phyloP scores from a whole-genome alignment of 2,113 vertebrate genomes.

The Brevimyrus niger region DNA sequence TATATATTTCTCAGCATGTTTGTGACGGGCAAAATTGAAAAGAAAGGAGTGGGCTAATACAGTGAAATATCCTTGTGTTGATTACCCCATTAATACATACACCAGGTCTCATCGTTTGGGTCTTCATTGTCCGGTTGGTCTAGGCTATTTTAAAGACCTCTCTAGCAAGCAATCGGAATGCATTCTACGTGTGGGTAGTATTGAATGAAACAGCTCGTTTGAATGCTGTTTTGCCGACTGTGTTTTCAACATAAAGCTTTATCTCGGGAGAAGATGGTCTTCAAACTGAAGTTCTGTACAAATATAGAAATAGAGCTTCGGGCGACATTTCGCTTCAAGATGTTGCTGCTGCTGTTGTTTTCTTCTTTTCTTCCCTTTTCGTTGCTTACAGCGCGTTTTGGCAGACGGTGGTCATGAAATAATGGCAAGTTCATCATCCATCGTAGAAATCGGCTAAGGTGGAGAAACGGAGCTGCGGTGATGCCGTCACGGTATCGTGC shows the following conservation, averaged over 20 bases:
- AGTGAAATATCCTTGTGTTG: conserved; percentile 58
- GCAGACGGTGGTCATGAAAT: conserved; percentile 52
- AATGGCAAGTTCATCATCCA: conserved; percentile 60
- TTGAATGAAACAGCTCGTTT: conserved; percentile 67
- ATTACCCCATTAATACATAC: conserved; percentile 48
- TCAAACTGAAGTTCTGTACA: conserved; percentile 60
- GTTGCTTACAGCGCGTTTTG: conserved; percentile 55
- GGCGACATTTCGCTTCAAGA: conserved; percentile 53
- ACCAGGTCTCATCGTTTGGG: conserved; percentile 45
- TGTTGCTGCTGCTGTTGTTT: conserved; percentile 35
- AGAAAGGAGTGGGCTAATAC: conserved; percentile 48
- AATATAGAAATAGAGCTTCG: conserved; percentile 54
- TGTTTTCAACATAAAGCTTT: conserved; percentile 49
- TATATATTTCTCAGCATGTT: conserved; percentile 33
- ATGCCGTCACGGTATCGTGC: conserved; percentile 51
- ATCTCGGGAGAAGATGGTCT: conserved; percentile 27
- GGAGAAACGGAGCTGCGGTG: conserved; percentile 47
- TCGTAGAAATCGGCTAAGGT: conserved; percentile 50
- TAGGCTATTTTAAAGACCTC: conserved; percentile 40
- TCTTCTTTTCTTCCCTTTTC: conserved; percentile 41
- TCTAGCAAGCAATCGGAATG: conserved; percentile 61
- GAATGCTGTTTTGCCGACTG: conserved; percentile 45
- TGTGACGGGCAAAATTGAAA: conserved; percentile 28
- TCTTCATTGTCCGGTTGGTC: conserved; percentile 52
- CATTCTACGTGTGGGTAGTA: conserved; percentile 48